Evolutionary conservation across 2,797 vertebrate genomes (phyloP).

Genomic region (Pseudochirops cupreus): DNA sequence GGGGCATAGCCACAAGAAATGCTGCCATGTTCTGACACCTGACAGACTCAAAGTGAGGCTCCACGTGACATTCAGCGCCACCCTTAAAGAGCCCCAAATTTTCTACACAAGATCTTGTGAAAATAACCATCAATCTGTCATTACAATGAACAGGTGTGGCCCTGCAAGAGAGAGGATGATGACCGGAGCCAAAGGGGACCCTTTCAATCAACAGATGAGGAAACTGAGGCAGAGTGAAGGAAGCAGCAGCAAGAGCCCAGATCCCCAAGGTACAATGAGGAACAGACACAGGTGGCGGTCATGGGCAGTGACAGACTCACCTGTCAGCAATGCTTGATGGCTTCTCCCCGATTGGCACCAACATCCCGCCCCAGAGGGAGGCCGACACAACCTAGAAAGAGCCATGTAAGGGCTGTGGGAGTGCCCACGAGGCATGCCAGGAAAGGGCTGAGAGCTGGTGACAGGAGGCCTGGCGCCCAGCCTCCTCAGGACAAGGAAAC

Average conservation of each 20-base stretch:
- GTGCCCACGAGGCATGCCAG: too few species aligned
- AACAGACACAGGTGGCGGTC: not conserved
- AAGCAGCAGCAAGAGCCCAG: not conserved
- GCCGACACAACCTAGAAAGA: slow-evolving; percentile 91
- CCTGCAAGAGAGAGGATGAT: not conserved
- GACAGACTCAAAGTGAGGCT: not conserved
- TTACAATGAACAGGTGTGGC: not conserved
- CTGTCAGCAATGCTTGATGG: slow-evolving; percentile 95
- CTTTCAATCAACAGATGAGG: not conserved
- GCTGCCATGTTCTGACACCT: not conserved
- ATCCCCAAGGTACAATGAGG: not conserved
- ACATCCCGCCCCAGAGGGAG: slow-evolving; percentile 95
- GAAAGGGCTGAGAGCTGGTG: too few species aligned
- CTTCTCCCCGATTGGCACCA: slow-evolving; percentile 91
- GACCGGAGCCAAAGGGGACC: not conserved
- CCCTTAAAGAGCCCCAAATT: not conserved
- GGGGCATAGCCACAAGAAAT: not conserved
- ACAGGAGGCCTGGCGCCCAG: too few species aligned
- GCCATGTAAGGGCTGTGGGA: too few species aligned
- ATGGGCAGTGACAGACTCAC: slow-evolving; percentile 76
- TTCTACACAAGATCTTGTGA: not conserved
- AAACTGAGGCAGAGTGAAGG: not conserved
- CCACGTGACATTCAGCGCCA: not conserved
- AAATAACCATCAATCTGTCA: not conserved
- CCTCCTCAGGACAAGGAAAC: not conserved